phyloP scores from a whole-genome alignment of 2,797 vertebrate species.

The Eospalax fontanierii region DNA sequence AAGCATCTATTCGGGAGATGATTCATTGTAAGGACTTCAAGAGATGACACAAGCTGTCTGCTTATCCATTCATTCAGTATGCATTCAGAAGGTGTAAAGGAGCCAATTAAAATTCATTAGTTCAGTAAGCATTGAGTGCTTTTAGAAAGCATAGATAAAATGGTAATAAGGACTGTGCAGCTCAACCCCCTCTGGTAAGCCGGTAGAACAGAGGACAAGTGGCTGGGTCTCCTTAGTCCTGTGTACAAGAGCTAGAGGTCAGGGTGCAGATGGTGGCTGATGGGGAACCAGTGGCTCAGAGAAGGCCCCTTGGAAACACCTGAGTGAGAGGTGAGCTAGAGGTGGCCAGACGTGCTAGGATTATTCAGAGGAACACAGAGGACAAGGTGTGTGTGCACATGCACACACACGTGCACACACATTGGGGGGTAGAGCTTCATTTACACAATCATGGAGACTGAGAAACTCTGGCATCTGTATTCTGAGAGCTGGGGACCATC shows the following conservation, averaged over 20 bases:
- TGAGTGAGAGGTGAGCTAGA: fast-evolving
- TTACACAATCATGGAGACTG: not conserved
- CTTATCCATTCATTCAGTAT: not conserved
- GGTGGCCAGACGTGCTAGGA: not conserved
- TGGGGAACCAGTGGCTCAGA: not conserved
- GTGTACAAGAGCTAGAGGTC: fast-evolving
- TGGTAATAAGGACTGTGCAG: not conserved
- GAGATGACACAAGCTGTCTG: not conserved
- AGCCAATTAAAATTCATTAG: not conserved
- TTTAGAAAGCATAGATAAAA: not conserved
- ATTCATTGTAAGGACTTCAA: not conserved
- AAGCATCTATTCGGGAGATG: not conserved
- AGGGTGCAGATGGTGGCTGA: not conserved
- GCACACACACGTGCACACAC: too few species aligned
- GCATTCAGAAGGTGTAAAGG: not conserved
- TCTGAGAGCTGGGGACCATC: not conserved
- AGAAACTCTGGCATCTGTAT: not conserved
- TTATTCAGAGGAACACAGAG: not conserved
- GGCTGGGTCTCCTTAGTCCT: not conserved
- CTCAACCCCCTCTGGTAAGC: not conserved
- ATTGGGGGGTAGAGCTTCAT: not conserved
- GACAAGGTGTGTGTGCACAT: not conserved
- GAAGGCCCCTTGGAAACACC: not conserved
- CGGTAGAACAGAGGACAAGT: fast-evolving
- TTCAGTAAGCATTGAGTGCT: not conserved